Evolutionary conservation across 2,797 vertebrate genomes (phyloP).

Genomic region (Intellagama lesueurii): DNA sequence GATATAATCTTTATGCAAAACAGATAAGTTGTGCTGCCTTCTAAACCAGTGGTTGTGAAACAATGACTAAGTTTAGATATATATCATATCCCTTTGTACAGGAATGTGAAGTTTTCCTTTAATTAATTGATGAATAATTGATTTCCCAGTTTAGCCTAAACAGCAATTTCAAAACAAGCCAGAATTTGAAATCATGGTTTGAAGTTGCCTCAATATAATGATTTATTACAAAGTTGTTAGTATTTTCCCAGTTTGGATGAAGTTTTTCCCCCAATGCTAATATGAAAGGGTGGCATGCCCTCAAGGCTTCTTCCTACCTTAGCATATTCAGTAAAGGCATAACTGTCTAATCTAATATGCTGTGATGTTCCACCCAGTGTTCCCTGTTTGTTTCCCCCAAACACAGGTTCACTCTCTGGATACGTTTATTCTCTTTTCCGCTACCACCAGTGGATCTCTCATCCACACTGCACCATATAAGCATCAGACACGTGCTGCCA

Average conservation of each 20-base stretch:
- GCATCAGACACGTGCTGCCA: too few relatives aligned
- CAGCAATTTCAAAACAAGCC: background rate
- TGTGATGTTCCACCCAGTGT: too few relatives aligned
- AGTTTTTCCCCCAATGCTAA: background rate
- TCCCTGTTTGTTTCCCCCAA: too few relatives aligned
- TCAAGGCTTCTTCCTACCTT: background rate
- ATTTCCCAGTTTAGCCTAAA: background rate
- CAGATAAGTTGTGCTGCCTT: background rate
- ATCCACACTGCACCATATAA: too few relatives aligned
- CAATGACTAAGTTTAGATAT: background rate
- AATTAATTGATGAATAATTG: too few relatives aligned
- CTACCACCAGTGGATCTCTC: too few relatives aligned
- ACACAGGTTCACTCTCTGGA: too few relatives aligned
- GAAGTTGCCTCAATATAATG: background rate
- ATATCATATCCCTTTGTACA: background rate
- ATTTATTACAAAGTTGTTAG: background rate
- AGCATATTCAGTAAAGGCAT: background rate
- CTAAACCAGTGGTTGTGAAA: background rate
- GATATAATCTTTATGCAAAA: background rate
- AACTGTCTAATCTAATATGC: too few relatives aligned
- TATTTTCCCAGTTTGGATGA: background rate
- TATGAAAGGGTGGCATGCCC: background rate
- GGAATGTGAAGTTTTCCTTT: too few relatives aligned
- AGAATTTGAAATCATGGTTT: background rate
- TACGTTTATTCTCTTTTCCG: too few relatives aligned